A percentile compares a stretch with the other conserved stretches of the same genome.
Conservation (phyloP, 2,797 vertebrate species). For the Labeo calbasu region DNA sequence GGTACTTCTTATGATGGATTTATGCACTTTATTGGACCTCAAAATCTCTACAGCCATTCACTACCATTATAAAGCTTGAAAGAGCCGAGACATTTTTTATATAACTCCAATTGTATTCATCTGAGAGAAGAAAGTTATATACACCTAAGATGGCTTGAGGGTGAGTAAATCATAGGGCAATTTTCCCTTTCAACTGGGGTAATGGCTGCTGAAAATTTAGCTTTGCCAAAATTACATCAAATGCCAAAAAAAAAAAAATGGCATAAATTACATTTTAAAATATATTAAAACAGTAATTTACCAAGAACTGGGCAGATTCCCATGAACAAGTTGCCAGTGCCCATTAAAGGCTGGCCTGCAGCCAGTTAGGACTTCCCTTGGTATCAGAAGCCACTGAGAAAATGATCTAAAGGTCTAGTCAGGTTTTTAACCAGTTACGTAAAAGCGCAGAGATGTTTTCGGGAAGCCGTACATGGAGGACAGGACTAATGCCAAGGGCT, state of each 20-base stretch:
- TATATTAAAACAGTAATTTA: neutral
- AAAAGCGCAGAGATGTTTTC: conserved; percentile 55
- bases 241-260: too few relatives aligned
- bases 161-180: too few relatives aligned
- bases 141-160: too few relatives aligned
- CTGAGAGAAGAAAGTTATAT: too few relatives aligned
- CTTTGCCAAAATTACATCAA: neutral
- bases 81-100: too few relatives aligned
- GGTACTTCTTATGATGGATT: too few relatives aligned
- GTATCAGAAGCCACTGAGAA: conserved; percentile 54
- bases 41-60: too few relatives aligned
- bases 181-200: neutral
- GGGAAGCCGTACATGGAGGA: conserved; percentile 48
- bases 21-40: too few relatives aligned
- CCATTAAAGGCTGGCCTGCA: conserved; percentile 18
- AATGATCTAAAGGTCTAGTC: conserved; percentile 72
- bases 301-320: too few relatives aligned
- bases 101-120: too few relatives aligned
- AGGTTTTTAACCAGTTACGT: conserved; percentile 64
- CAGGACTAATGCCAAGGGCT: conserved; percentile 59
- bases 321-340: neutral
- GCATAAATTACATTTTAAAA: too few relatives aligned
- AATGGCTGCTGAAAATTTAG: neutral
- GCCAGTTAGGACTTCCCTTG: conserved; percentile 41
- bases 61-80: too few relatives aligned